Percentiles rank a stretch among this genome's conserved stretches.
phyloP scores from a whole-genome alignment of 2,797 vertebrate species.

The Microctenopoma steveboyesi region DNA sequence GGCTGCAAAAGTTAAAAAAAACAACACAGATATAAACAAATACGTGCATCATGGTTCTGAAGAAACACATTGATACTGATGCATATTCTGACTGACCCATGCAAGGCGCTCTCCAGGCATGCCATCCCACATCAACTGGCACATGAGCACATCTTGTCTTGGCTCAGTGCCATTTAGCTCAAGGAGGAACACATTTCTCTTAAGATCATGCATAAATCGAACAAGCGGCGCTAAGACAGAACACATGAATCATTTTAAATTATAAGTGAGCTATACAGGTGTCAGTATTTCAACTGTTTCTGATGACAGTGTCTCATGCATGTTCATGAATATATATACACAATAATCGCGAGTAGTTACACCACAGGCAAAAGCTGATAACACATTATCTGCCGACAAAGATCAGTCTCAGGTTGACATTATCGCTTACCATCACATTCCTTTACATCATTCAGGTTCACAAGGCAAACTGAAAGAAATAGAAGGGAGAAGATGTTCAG shows the following conservation, averaged over 20 bases:
- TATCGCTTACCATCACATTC: constrained; percentile 54
- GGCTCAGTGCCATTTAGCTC: constrained; percentile 35
- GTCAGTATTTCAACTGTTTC: not conserved
- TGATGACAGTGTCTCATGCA: not conserved
- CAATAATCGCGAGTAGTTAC: too few relatives aligned
- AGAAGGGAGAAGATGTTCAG: not conserved
- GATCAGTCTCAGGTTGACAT: not conserved
- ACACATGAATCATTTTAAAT: not conserved
- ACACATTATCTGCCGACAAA: not conserved
- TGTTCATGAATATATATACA: not conserved
- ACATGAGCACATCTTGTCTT: constrained; percentile 40
- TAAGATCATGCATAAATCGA: constrained; percentile 25
- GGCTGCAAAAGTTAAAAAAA: constrained; percentile 55
- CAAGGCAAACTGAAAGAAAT: constrained; percentile 61
- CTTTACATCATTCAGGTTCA: constrained; percentile 1
- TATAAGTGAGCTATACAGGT: not conserved
- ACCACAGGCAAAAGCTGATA: not conserved
- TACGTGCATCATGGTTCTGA: not conserved
- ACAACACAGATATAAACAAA: not conserved
- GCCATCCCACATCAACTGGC: constrained; percentile 55
- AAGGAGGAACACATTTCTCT: constrained; percentile 50
- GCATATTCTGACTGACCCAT: constrained; percentile 69
- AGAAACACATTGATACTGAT: not conserved
- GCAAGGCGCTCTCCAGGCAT: constrained; percentile 16
- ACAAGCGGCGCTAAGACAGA: constrained; percentile 67